Conservation (phyloP, 2,113 vertebrate genomes). For the Protobothrops flavoviridis region DNA sequence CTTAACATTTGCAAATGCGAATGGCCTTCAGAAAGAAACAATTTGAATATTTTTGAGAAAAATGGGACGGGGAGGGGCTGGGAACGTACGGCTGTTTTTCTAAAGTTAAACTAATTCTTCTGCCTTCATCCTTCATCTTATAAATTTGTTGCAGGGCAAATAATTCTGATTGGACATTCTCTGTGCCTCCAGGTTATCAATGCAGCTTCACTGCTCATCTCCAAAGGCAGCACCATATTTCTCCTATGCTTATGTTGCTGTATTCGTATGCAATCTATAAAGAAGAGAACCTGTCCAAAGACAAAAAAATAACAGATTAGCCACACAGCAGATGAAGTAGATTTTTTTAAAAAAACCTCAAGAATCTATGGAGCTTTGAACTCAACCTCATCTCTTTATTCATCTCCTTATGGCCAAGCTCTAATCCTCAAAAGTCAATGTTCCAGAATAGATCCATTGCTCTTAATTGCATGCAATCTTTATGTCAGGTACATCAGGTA, state of each 20-base stretch:
- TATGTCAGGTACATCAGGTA: background rate
- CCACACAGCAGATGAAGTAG: background rate
- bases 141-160: background rate
- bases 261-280: background rate
- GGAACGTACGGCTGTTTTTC: background rate
- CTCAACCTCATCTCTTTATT: background rate
- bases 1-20: background rate
- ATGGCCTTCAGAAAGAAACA: background rate
- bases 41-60: background rate
- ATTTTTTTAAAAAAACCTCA: too few relatives aligned
- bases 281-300: background rate
- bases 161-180: background rate
- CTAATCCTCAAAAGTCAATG: background rate
- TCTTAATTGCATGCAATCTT: background rate
- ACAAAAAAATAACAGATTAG: background rate
- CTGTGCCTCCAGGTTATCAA: background rate
- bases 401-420: too few relatives aligned
- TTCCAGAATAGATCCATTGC: background rate
- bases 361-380: background rate
- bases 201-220: background rate
- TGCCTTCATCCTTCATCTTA: background rate
- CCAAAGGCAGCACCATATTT: background rate
- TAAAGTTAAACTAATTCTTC: background rate
- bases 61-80: background rate
- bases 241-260: background rate